A percentile compares a stretch with the other conserved stretches of the same genome.
These are phyloP conservation scores for Hoplostethus atlanticus DNA, from an alignment of 2,797 vertebrate genomes.

Conservation along the genomic window DNA sequence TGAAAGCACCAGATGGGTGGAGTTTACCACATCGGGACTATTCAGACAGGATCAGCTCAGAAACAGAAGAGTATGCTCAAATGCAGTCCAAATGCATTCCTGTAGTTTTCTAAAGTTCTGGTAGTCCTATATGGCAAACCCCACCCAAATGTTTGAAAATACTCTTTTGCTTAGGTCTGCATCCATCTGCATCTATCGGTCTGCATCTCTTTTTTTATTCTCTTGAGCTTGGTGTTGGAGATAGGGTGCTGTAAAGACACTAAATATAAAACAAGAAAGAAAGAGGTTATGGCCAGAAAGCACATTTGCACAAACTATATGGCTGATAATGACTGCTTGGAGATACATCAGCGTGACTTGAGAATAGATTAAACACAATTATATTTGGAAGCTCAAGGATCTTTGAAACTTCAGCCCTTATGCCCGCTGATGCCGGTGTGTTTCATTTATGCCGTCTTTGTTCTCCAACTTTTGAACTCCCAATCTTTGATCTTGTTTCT, in stretches of 20 bases:
- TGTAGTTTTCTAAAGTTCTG: neutral
- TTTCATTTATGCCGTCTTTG: constrained; percentile 70
- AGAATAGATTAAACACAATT: constrained; percentile 69
- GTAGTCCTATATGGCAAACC: neutral
- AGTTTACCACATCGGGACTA: neutral
- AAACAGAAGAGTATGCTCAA: neutral
- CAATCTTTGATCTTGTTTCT: constrained; percentile 68
- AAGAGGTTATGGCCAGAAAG: constrained; percentile 13
- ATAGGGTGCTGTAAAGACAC: constrained; percentile 23
- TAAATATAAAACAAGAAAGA: constrained; percentile 26
- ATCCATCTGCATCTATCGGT: constrained; percentile 10
- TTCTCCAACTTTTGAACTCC: constrained; percentile 68
- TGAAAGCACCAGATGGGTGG: neutral
- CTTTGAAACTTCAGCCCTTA: constrained; percentile 49
- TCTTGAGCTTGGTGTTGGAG: neutral
- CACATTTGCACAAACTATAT: constrained; percentile 46
- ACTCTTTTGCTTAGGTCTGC: neutral
- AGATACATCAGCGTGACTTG: constrained; percentile 42
- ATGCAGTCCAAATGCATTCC: constrained; percentile 2
- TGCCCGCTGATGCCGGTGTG: constrained; percentile 53
- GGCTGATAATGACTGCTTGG: constrained; percentile 47
- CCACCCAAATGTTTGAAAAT: neutral
- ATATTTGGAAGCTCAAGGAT: constrained; percentile 67
- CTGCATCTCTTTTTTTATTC: neutral
- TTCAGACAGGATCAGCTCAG: constrained; percentile 3